Evolutionary conservation across 2,113 vertebrate species (phyloP).

Genomic region (Alosa alosa): DNA sequence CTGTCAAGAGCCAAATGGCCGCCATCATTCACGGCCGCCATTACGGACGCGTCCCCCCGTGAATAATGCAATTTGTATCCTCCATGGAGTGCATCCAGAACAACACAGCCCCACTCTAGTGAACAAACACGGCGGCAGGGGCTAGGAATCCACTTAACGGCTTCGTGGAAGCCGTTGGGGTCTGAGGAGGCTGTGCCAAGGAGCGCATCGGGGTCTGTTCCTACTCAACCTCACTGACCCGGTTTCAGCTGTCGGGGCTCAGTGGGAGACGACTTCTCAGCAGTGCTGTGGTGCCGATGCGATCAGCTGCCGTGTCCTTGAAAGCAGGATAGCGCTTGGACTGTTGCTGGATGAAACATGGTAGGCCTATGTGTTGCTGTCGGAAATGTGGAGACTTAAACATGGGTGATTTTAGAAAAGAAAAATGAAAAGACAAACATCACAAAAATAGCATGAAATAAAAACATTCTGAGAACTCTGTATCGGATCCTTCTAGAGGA

Average conservation of each 20-base stretch:
- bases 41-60: conserved; percentile 69
- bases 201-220: too few relatives aligned
- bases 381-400: too few relatives aligned
- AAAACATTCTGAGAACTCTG: neutral
- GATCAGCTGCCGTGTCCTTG: neutral
- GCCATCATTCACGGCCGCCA: conserved; percentile 74
- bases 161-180: neutral
- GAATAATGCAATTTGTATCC: conserved; percentile 80
- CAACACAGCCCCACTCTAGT: conserved; percentile 69
- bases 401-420: too few relatives aligned
- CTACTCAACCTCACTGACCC: neutral
- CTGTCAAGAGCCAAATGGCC: conserved; percentile 70
- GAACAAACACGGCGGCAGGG: conserved; percentile 71
- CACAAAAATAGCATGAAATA: neutral
- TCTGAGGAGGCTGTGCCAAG: neutral
- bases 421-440: neutral
- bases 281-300: neutral
- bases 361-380: too few relatives aligned
- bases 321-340: neutral
- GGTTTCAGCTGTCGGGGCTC: neutral
- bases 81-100: conserved; percentile 76
- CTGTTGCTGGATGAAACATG: neutral
- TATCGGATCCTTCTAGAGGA: neutral
- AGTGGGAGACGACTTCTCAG: neutral
- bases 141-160: conserved; percentile 68